Base-by-base conservation (phyloP, 1,140 invertebrate species). In the Bombyx mandarina region DNA sequence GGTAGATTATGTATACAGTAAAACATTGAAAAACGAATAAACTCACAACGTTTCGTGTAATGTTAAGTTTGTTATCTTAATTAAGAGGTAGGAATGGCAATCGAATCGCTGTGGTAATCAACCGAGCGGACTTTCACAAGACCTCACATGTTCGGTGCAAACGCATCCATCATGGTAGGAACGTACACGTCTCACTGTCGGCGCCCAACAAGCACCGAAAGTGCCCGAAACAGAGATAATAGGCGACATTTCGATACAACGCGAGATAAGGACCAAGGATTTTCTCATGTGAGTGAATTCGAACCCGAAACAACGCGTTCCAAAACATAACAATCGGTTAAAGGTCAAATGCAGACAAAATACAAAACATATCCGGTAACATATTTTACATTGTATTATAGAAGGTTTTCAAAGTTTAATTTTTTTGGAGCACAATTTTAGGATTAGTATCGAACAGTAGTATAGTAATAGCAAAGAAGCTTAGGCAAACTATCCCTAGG, bases 221-320 rank as follows among this genome's bases (percentile, higher is more conserved):
- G 73, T 76, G 74, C 70, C 70, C 71, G 65, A 75, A 73, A 69
- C 62, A 63, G 63, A 86, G 83, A 86, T 86, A 86, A 82, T 83
- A 74, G 82, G 74, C 73, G 79, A 86, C 82, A 84, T 70, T 74
- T 69, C 70, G 82, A 86, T 86, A 86, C 81, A 84, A 82, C 71
- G 67, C 60, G 54, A 79, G 81, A 84, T 84, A 86, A 86, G 71
- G 71, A 68, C 58, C 56, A 62, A 67, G 71, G 69, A 72, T 75
- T 73, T 82, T 82, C 83, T 76, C 78, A 82, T 81, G 80, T 69
- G 68, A 75, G 67, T 71, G 70, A 67, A 65, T 62, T 62, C 71
- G 67, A 69, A 66, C 70, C 70, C 60, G 26, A 35, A 35, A 35
- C 26, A 35, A 35, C 26, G 26, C 26, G 26, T 35, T 1, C 26